Percentiles rank a stretch among this genome's conserved stretches.
Evolutionary conservation across 2,888 invertebrate species (phyloP).

Genomic region (Thereva nobilitata): DNA sequence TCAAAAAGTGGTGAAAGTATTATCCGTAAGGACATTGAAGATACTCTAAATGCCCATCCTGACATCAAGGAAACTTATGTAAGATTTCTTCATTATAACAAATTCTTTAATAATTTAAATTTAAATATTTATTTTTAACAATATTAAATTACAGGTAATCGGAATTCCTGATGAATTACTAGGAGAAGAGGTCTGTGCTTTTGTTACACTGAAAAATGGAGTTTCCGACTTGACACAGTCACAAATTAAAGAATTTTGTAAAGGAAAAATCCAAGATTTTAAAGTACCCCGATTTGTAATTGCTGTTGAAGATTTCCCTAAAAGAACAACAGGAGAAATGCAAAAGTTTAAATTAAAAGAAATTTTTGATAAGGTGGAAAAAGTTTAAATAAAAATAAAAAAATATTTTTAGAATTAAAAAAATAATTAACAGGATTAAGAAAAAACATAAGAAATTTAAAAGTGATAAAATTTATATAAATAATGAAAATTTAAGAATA

Average conservation of each 20-base stretch:
- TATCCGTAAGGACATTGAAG: slow-evolving; percentile 79
- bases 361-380: slow-evolving; percentile 45
- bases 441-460: no score
- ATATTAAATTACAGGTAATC: slow-evolving; percentile 60
- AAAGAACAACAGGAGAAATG: slow-evolving; percentile 78
- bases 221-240: slow-evolving; percentile 60
- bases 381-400: not conserved
- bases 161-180: slow-evolving; percentile 72
- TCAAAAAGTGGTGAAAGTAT: slow-evolving; percentile 83
- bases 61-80: slow-evolving; percentile 71
- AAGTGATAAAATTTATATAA: no score
- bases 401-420: no score
- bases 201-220: slow-evolving; percentile 62
- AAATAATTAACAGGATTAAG: no score
- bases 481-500: no score
- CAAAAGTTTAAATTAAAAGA: slow-evolving; percentile 68
- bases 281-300: slow-evolving; percentile 76
- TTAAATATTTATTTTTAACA: not conserved
- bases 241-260: slow-evolving; percentile 66
- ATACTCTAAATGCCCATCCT: slow-evolving; percentile 70
- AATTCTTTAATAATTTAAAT: not conserved
- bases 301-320: slow-evolving; percentile 70
- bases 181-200: slow-evolving; percentile 74
- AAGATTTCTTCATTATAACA: slow-evolving; percentile 43
- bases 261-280: slow-evolving; percentile 72